Base-by-base conservation (phyloP, 2,797 vertebrate species). In the Adrianichthys oophorus region DNA sequence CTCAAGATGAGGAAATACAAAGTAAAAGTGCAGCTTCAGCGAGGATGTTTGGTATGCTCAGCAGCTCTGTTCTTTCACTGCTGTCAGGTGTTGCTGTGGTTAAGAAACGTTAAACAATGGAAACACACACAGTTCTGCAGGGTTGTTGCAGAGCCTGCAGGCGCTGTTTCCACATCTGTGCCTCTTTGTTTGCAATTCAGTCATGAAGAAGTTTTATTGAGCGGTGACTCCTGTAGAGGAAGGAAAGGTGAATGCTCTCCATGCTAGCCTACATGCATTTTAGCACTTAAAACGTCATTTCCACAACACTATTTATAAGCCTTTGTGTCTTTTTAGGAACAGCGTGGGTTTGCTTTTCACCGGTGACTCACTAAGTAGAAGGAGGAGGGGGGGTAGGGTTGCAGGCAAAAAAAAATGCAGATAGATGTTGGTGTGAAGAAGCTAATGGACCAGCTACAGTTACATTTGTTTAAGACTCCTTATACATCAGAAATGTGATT, bases 261-360 rank as follows among this genome's bases (percentile, higher is more conserved):
- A 17, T 90, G 86, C 87, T 90, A 93, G 88, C 95, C 94, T 90
- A 94, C 95, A 79, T 88, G 91, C 93, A 94, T 95, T 93, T 93
- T 93, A 93, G 91, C 88, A 90, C 90, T 52, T 89, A 91, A 21
- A 84, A 93, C 90, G 92, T 92, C 90, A 91, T 92, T 93, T 93
- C 92, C 91, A 92, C 92, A 50, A 45, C 76, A 76, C 93, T 98
- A 97, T 96, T 97, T 96, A 93, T 95, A 91, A 79, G 84, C 87
- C 90, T 94, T 94, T 95, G 92, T 96, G 88, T 95, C 94, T 96
- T 95, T 96, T 96, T 94, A 95, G 94, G 93, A 97, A 94, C 92
- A 68, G 68, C 92, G 94, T 94, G 91, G 93, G 93, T 88, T 88
- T 85, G 73, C 89, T 91, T 91, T 85, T 89, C 91, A 89, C 80